These are phyloP conservation scores for Aleiodes testaceus DNA, from an alignment of 2,888 invertebrate genomes.

Conservation along the genomic window DNA sequence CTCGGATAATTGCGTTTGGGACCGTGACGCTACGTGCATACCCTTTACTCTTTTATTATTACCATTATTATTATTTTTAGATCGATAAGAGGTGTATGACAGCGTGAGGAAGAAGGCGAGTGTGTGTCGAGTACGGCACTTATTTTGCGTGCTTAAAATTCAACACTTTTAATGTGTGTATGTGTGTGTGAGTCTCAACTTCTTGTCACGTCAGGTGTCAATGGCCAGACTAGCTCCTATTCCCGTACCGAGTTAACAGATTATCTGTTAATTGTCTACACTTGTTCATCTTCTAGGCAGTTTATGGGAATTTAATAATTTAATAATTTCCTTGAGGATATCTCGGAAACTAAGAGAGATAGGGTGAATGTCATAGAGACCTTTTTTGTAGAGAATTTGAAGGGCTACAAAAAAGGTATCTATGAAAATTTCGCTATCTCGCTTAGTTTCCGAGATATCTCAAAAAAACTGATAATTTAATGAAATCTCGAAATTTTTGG, in stretches of 20 bases:
- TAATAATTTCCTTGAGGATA: too few species aligned
- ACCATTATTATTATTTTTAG: background rate
- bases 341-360: too few species aligned
- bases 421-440: too few species aligned
- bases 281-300: too few species aligned
- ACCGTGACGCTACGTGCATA: constrained; percentile 35
- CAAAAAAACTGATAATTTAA: too few species aligned
- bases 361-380: too few species aligned
- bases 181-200: constrained; percentile 21
- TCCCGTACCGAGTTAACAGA: background rate
- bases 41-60: constrained; percentile 6
- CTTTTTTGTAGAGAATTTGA: too few species aligned
- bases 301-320: too few species aligned
- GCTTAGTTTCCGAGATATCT: too few species aligned
- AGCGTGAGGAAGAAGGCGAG: constrained; percentile 8
- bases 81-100: constrained; percentile 36
- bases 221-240: constrained; percentile 11
- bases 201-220: constrained; percentile 31
- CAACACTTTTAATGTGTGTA: background rate
- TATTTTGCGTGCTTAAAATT: constrained; percentile 36
- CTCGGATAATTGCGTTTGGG: constrained; percentile 32
- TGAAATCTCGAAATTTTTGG: too few species aligned
- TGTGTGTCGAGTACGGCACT: background rate
- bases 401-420: too few species aligned
- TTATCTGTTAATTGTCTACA: too few species aligned